These are phyloP conservation scores for Pseudopipra pipra DNA, from an alignment of 2,113 vertebrate species.

Conservation along the genomic window DNA sequence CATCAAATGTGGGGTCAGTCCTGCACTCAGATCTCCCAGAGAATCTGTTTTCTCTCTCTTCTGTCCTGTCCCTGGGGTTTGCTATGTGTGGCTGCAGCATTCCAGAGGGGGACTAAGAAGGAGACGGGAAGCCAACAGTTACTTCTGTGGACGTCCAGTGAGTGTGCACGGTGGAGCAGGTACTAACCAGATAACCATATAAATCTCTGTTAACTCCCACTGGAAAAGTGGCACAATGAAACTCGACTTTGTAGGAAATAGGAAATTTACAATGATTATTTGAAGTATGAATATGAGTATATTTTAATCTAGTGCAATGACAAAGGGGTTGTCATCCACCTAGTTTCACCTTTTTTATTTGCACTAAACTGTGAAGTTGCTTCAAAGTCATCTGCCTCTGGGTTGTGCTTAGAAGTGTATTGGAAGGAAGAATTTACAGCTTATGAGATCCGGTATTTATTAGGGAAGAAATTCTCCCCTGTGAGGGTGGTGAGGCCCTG, in stretches of 20 bases:
- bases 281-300: neutral
- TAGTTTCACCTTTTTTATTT: neutral
- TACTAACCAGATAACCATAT: neutral
- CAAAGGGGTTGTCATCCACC: neutral
- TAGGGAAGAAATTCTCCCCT: neutral
- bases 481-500: neutral
- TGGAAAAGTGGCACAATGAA: fast-evolving
- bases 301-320: neutral
- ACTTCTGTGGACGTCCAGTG: fast-evolving
- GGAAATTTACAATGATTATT: neutral
- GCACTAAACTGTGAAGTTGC: neutral
- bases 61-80: neutral
- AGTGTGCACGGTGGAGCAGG: neutral
- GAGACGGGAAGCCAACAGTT: fast-evolving
- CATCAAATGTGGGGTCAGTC: neutral
- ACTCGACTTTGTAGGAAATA: neutral
- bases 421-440: neutral
- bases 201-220: neutral
- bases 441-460: neutral
- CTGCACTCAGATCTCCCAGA: neutral
- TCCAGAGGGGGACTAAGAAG: neutral
- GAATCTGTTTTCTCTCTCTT: neutral
- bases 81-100: fast-evolving
- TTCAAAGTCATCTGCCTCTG: neutral
- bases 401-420: neutral